These are phyloP conservation scores for Crioceris asparagi DNA, from an alignment of 2,888 invertebrate species.

Conservation along the genomic window DNA sequence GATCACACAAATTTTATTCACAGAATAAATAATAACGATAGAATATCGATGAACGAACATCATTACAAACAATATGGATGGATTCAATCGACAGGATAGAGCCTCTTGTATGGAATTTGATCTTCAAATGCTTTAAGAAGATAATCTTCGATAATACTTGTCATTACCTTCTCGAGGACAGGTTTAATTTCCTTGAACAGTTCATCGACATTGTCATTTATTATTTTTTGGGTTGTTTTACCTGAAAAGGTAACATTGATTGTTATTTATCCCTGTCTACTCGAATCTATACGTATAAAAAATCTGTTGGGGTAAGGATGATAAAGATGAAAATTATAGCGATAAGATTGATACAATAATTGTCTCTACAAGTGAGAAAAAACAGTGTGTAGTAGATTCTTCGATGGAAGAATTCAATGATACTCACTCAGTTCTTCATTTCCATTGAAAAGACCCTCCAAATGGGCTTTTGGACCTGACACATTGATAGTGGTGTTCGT, in stretches of 20 bases:
- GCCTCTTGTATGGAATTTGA: conserved; percentile 24
- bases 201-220: conserved; percentile 33
- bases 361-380: too few relatives aligned
- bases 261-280: too few relatives aligned
- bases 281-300: too few relatives aligned
- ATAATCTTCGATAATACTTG: conserved; percentile 22
- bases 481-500: conserved; percentile 24
- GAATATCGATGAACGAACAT: too few relatives aligned
- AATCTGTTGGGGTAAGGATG: background rate
- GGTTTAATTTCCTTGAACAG: conserved; percentile 34
- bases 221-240: conserved; percentile 29
- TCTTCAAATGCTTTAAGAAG: conserved; percentile 21
- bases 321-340: background rate
- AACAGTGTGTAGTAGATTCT: too few relatives aligned
- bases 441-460: conserved; percentile 26
- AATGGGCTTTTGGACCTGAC: conserved; percentile 21
- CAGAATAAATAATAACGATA: too few relatives aligned
- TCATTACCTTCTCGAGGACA: conserved; percentile 27
- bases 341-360: background rate
- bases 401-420: too few relatives aligned
- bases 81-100: too few relatives aligned
- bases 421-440: conserved; percentile 25
- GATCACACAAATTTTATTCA: too few relatives aligned
- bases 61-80: too few relatives aligned
- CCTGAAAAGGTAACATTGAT: conserved; percentile 22